A percentile compares a stretch with the other conserved stretches of the same genome.
Evolutionary conservation across 2,888 invertebrate species (phyloP).

Genomic region (Alentia gelatinosa): DNA sequence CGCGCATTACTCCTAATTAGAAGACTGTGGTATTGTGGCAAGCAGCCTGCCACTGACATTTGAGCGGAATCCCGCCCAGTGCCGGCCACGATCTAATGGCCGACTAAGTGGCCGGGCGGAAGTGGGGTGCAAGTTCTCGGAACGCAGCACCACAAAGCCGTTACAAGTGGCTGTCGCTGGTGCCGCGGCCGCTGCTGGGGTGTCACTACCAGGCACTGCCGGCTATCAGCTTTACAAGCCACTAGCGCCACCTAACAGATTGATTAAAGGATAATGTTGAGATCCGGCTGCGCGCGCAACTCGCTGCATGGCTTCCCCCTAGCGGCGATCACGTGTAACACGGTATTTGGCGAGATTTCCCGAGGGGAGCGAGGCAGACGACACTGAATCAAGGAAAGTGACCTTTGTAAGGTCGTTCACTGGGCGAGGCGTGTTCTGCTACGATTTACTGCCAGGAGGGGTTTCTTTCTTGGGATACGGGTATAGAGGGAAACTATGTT

Average conservation of each 20-base stretch:
- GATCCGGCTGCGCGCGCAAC: background rate
- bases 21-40: background rate
- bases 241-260: conserved; percentile 21
- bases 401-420: too few species aligned
- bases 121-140: background rate
- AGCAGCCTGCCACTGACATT: background rate
- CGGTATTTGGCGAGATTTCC: too few species aligned
- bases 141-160: background rate
- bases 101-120: background rate
- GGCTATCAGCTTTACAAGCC: conserved; percentile 40
- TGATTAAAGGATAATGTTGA: conserved; percentile 45
- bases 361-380: too few species aligned
- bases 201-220: background rate
- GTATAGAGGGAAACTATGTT: too few species aligned
- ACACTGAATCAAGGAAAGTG: too few species aligned
- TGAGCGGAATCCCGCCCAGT: background rate
- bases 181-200: background rate
- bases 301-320: background rate
- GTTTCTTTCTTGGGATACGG: too few species aligned
- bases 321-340: too few species aligned
- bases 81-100: conserved; percentile 4
- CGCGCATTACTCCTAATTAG: conserved; percentile 18
- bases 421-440: too few species aligned
- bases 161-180: background rate
- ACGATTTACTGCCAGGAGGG: too few species aligned